phyloP scores from a whole-genome alignment of 2,113 vertebrate species.

The Oreochromis tanganicae region DNA sequence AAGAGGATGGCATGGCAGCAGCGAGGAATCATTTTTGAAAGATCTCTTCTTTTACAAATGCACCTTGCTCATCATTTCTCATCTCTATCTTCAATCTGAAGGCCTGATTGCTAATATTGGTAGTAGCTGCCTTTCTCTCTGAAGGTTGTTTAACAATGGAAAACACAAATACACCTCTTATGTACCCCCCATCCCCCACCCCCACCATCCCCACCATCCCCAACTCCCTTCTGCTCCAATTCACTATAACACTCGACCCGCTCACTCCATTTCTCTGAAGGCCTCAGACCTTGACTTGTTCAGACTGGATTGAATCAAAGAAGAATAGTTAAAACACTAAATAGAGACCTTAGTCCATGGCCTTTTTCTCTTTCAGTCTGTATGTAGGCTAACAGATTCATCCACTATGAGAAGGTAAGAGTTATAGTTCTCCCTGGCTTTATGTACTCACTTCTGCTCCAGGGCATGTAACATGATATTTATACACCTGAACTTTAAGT shows the following conservation, averaged over 20 bases:
- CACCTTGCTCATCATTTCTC: background rate
- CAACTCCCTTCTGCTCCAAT: background rate
- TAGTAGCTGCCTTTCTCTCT: constrained; percentile 5
- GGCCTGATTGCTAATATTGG: constrained; percentile 30
- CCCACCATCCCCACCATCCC: no score
- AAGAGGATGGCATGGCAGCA: background rate
- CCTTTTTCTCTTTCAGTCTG: background rate
- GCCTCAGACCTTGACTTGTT: constrained; percentile 44
- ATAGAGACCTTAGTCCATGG: background rate
- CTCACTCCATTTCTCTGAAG: constrained; percentile 3
- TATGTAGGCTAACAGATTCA: constrained; percentile 6
- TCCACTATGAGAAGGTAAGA: background rate
- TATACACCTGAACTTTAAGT: background rate
- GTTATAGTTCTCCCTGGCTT: background rate
- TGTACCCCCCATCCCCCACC: no score
- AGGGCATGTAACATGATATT: background rate
- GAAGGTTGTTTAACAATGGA: constrained; percentile 60
- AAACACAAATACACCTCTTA: constrained; percentile 30
- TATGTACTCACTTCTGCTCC: background rate
- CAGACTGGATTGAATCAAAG: constrained; percentile 15
- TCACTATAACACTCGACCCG: constrained; percentile 1
- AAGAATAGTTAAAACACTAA: constrained; percentile 36
- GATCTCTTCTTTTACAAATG: background rate
- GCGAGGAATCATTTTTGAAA: background rate
- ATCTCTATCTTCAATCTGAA: background rate